Base-by-base conservation (phyloP, 2,113 vertebrate genomes). In the Peromyscus polionotus region DNA sequence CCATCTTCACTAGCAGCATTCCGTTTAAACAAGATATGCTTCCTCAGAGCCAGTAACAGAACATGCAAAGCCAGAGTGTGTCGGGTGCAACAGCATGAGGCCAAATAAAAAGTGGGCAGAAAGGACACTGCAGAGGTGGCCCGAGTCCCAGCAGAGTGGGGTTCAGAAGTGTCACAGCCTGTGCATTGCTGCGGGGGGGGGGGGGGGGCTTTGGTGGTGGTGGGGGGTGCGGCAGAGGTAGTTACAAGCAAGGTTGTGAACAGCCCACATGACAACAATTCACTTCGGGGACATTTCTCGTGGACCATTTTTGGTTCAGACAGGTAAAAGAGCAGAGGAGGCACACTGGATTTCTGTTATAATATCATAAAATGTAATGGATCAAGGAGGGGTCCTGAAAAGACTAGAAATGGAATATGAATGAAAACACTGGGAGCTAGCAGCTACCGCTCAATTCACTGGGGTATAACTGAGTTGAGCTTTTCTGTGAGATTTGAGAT, bases 211-310 rank as follows among this genome's bases (percentile, higher is more conserved):
- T n/a, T n/a, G 51, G 6, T 3, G 42, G 42, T 42, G 57, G 17
- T 4, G 54, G 54, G 11, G 12, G 12, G 96, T 97, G 96, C 75
- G 97, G 98, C 96, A 91, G 79, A 96, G 95, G 92, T 91, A 96
- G 97, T 96, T 80, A 97, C 96, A 98, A 97, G 97, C 96, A 24
- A 97, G 96, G 91, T 97, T 93, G 96, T 98, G 96, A 97, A 96
- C 90, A 98, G 93, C 95, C 97, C 95, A 98, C 80, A 70, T 77
- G 92, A 90, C 96, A 98, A 91, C 94, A 88, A 96, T 90, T 97
- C 94, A 96, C 88, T 89, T 90, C 26, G 11, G 67, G 98, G 87
- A 91, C 94, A 76, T n/a, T 63, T 42, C 54, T 67, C 97, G 83
- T 90, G 77, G 16, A 83, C 90, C 95, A 73, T 73, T 95, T 93